Percentiles rank a stretch among this genome's conserved stretches.
Conservation (phyloP, 1,140 invertebrate species). For the Pseudomyrmex concolor region DNA sequence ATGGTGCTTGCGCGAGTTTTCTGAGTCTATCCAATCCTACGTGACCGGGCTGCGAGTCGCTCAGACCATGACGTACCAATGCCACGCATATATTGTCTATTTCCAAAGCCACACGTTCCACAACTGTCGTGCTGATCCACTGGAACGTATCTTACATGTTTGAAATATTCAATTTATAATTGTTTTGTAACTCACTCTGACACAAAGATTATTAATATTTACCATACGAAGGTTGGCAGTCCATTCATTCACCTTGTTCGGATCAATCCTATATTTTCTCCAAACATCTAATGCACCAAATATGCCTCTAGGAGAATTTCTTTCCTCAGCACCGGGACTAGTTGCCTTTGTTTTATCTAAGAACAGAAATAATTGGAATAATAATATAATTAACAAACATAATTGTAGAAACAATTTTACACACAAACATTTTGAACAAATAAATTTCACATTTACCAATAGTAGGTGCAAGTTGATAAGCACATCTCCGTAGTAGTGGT, state of each 20-base stretch:
- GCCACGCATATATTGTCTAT: slow-evolving; percentile 89
- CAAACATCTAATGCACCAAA: slow-evolving; percentile 85
- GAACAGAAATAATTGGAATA: background rate
- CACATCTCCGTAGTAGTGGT: slow-evolving; percentile 84
- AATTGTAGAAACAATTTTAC: background rate
- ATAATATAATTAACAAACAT: slow-evolving; percentile 15
- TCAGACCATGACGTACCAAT: slow-evolving; percentile 88
- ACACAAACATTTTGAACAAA: too few relatives aligned
- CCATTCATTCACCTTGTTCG: slow-evolving; percentile 87
- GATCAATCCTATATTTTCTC: slow-evolving; percentile 87
- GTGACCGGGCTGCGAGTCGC: slow-evolving; percentile 89
- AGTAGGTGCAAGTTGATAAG: slow-evolving; percentile 86
- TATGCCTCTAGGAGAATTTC: slow-evolving; percentile 82
- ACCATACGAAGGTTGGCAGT: slow-evolving; percentile 89
- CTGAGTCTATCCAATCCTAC: slow-evolving; percentile 89
- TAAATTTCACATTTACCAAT: slow-evolving; percentile 79
- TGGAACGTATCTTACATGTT: slow-evolving; percentile 79
- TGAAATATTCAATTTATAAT: background rate
- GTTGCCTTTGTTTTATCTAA: slow-evolving; percentile 79
- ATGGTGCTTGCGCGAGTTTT: slow-evolving; percentile 88
- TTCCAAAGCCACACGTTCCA: slow-evolving; percentile 89
- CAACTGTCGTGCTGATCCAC: slow-evolving; percentile 93
- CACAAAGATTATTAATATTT: slow-evolving; percentile 60
- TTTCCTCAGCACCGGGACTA: slow-evolving; percentile 85
- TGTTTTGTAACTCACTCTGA: slow-evolving; percentile 6